Base-by-base conservation (phyloP, 2,888 invertebrate species). In the Euphydryas editha region DNA sequence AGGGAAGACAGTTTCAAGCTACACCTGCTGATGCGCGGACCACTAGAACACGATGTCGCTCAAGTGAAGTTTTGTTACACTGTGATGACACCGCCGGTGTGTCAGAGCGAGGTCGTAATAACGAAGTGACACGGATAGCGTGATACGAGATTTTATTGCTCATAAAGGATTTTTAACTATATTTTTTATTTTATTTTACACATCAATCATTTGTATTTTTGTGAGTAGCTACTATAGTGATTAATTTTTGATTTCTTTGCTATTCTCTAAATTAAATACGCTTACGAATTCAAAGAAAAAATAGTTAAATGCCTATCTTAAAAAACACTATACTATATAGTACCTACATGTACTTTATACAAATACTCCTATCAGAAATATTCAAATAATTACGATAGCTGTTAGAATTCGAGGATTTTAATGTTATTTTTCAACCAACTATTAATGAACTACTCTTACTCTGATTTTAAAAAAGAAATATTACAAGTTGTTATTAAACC, bases 21-120 rank as follows among this genome's bases (percentile, higher is more conserved):
- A 70, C 69, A 65, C 59, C 62, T 67, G 69, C 64, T 47, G 63
- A 63, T 54, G 67, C 49, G 49, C 62, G 63, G 65, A 58, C 62
- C 59, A 59, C 60, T 68, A 62, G 18, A 54, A 67, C 62, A 64
- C 46, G 30, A 44, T 36, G 36, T 49, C 24, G 62, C 37, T 51
- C 1, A 30, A n/a, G 51, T 51, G 51, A 13, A 24, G 30, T 51
- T 21, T 51, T 51, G n/a, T 51, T 18, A 51, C 51, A 51, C 51
- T 7, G 49, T 49, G 51, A n/a, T 18, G 51, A 55, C 64, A 21
- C 47, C 37, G 18, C 18, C 39, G 39, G 58, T 44, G 15, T 37
- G 30, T 20, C 18, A 20, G 37, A 46, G 55, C 37, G 24, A 37
- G 59, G 65, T 59, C 24, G 47, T 47, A 20, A 47, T 47, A 20